Evolutionary conservation across 2,888 invertebrate species (phyloP), one percentile per base, ranked within the genome.

Genomic region (Nebria brevicollis): DNA sequence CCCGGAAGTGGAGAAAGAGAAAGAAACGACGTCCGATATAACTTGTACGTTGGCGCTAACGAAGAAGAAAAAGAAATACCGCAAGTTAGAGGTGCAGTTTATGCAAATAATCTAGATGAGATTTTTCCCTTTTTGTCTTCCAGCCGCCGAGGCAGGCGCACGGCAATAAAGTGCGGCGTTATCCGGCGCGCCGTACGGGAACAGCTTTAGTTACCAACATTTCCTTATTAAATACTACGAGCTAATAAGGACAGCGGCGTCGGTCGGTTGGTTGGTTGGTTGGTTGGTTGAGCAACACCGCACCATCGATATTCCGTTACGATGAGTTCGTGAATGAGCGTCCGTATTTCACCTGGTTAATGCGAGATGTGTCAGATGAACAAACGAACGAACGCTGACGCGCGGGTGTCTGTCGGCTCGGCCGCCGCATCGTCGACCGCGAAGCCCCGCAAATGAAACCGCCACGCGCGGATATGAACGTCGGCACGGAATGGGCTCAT

Each of bases 21-120:
- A 64, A 34, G 43, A 34, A 72, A 77, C 15, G 13, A 25, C 64
- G 64, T 20, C 54, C 26, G n/a, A 79, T 65, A 80, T 74, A 75
- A 73, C 43, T 83, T 83, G 83, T 83, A 83, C 83, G 82, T 81
- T 82, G 74, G 83, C 77, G 82, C 83, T 81, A 80, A 83, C 82
- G 82, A 83, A 82, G 82, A 75, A 75, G 82, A 75, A 75, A 77
- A 82, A 64, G 65, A 42, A 75, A 34, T 64, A 75, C 43, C 43
- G 65, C 13, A 54, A 34, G 54, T 64, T 54, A 86, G 87, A 87
- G 87, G 86, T 88, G 88, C 88, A 88, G 87, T 89, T 89, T 89
- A 89, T 89, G 89, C 89, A 89, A 89, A 89, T 89, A 89, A 89
- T 88, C 88, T 88, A 88, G 89, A 89, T 89, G 88, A 88, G 88